Evolutionary conservation across 2,113 vertebrate species (phyloP), one percentile per base, ranked within the genome.

Genomic region (Neodon shergylaensis): DNA sequence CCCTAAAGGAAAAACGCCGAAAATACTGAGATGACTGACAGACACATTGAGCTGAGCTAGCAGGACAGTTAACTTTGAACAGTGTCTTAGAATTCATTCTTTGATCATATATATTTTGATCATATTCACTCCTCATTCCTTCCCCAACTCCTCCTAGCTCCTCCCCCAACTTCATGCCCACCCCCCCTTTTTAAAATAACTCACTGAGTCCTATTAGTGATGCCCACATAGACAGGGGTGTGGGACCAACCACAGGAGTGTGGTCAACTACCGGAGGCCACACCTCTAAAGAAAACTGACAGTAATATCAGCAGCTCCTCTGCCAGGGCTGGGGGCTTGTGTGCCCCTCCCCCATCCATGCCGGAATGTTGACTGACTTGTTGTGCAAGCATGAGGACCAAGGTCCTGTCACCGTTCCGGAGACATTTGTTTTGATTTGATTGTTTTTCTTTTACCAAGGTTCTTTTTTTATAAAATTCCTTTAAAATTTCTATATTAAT

Each of bases 1-100:
- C 90, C 68, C 97, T 95, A 94, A 61, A 96, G 91, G 94, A 52
- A 92, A 84, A 36, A 65, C 42, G 28, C 36, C 66, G 65, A 83
- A 92, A 87, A 54, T 14, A 66, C 4, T 4, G 84, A 85, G 54
- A 68, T 54, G 58, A 73, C 47, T 24, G 44, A 82, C 22, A 1
- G 44, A 82, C 22, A 1, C 39, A 33, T 73, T 74, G 82, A 86
- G 22, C 49, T 90, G 73, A 85, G 81, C 31, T 61, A 47, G 16
- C 12, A 89, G 91, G 31, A 63, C 7, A 4, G 12, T 24, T 70
- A 24, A 44, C 42, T 65, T 65, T 84, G 5, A 44, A 84, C 63
- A 65, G 19, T 65, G 19, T 31, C 63, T 65, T 11, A 65, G 44
- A 31, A 31, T 44, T 36, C 54, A 72, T 68, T 49, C 42, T 49